These are phyloP conservation scores for Acanthurus leucopareius DNA, from an alignment of 2,797 vertebrate genomes.

Conservation along the genomic window DNA sequence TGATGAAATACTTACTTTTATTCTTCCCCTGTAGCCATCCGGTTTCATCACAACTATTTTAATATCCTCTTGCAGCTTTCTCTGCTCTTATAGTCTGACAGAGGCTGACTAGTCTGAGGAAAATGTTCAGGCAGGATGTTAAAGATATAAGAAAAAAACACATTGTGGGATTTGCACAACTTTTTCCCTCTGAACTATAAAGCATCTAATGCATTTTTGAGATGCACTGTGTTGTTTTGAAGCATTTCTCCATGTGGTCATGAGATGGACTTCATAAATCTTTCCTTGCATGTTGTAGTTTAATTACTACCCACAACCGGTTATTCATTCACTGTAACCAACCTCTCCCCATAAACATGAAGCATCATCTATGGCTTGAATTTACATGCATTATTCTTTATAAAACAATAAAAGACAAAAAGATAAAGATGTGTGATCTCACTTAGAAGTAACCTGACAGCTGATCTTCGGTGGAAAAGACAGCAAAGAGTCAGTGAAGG, in stretches of 20 bases:
- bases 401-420: background rate
- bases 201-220: background rate
- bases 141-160: background rate
- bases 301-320: background rate
- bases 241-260: background rate
- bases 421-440: background rate
- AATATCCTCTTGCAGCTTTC: slow-evolving; percentile 7
- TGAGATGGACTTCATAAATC: background rate
- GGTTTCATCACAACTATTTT: slow-evolving; percentile 9
- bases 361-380: background rate
- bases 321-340: background rate
- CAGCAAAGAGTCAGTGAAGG: slow-evolving; percentile 15
- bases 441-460: background rate
- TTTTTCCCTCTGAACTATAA: background rate
- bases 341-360: background rate
- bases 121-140: background rate
- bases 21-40: background rate
- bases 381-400: background rate
- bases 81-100: background rate
- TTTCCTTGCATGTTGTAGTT: background rate
- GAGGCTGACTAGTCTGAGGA: background rate
- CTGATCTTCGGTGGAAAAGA: slow-evolving; percentile 6
- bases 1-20: slow-evolving; percentile 7
- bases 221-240: background rate
- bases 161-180: background rate